phyloP scores from a whole-genome alignment of 2,113 vertebrate species.

The Gavialis gangeticus region DNA sequence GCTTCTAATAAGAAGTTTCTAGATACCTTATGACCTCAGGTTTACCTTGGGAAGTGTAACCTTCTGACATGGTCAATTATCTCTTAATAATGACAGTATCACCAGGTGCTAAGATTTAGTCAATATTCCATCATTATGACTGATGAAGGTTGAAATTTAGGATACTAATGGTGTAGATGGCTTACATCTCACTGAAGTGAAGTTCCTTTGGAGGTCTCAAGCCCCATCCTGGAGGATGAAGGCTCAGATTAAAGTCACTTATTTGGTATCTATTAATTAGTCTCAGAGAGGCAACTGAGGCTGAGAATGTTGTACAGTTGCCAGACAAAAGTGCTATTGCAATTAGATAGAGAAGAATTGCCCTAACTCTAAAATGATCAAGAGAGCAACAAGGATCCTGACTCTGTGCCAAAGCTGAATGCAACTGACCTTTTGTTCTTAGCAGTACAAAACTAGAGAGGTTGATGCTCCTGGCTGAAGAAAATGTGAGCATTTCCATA shows the following conservation, averaged over 20 bases:
- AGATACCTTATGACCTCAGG: neutral
- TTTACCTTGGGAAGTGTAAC: neutral
- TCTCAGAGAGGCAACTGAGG: constrained; percentile 9
- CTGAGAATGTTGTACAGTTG: constrained; percentile 15
- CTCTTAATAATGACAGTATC: neutral
- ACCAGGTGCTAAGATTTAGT: neutral
- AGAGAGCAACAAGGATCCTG: neutral
- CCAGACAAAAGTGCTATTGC: constrained; percentile 34
- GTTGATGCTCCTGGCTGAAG: neutral
- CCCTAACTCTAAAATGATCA: neutral
- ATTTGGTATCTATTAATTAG: constrained; percentile 42
- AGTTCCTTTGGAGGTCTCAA: neutral
- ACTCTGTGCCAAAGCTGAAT: neutral
- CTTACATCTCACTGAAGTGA: neutral
- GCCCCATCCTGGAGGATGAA: neutral
- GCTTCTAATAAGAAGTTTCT: neutral
- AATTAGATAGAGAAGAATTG: constrained; percentile 26
- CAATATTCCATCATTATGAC: neutral
- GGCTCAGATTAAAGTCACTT: neutral
- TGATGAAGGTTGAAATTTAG: neutral
- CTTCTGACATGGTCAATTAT: neutral
- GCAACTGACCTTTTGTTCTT: neutral
- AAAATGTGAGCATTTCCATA: neutral
- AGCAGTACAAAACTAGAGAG: neutral
- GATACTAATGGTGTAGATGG: neutral